A percentile compares a stretch with the other conserved stretches of the same genome.
phyloP scores from a whole-genome alignment of 2,797 vertebrate species.

The Rhinogobio ventralis region DNA sequence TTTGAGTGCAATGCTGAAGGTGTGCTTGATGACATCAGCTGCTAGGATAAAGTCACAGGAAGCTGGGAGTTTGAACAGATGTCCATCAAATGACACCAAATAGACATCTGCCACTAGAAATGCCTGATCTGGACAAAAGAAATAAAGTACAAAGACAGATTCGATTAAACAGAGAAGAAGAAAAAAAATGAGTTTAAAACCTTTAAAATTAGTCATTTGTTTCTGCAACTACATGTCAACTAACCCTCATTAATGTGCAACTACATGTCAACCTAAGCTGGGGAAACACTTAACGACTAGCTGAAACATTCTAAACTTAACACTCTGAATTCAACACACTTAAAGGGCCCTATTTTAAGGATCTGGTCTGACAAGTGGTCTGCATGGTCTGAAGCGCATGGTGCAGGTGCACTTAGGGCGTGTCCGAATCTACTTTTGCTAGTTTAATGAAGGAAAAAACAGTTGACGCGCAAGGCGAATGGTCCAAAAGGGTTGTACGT shows the following conservation, averaged over 20 bases:
- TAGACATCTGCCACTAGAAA: constrained; percentile 82
- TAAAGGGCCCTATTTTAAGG: no score
- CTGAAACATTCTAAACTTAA: no score
- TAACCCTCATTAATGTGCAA: no score
- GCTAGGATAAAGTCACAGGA: constrained; percentile 81
- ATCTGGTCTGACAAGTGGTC: no score
- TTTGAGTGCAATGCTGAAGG: constrained; percentile 77
- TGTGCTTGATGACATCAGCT: constrained; percentile 70
- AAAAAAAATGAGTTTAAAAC: no score
- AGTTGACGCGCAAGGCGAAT: accelerated
- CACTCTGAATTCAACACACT: no score
- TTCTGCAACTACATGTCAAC: not conserved
- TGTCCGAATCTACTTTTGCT: no score
- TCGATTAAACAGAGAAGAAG: not conserved
- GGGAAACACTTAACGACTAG: no score
- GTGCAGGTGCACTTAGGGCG: no score
- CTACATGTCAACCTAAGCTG: not conserved
- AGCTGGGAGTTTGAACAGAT: constrained; percentile 76
- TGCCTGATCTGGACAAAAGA: constrained; percentile 78
- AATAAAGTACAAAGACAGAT: constrained; percentile 1
- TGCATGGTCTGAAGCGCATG: no score
- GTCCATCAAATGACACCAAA: constrained; percentile 84
- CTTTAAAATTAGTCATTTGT: not conserved
- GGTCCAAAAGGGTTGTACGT: no score
- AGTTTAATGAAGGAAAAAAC: no score